Evolutionary conservation across 2,113 vertebrate species (phyloP).

Genomic region (Dipodomys ordii): DNA sequence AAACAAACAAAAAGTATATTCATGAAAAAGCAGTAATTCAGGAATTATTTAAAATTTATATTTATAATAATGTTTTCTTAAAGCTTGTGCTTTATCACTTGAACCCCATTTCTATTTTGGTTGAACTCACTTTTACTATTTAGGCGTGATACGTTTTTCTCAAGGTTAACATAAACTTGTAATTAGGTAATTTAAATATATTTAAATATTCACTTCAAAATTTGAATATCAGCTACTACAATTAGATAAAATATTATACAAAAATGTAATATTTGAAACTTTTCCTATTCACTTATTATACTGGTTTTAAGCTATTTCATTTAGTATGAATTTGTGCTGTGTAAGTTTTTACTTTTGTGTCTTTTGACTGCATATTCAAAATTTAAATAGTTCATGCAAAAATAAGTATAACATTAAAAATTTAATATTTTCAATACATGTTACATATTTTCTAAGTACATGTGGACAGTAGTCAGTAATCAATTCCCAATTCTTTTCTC

Average conservation of each 20-base stretch:
- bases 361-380: not conserved
- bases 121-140: conserved; percentile 43
- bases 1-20: not conserved
- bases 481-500: conserved; percentile 43
- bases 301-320: not conserved
- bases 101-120: too few relatives aligned
- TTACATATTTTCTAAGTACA: not conserved
- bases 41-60: not conserved
- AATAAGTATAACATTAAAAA: conserved; percentile 43
- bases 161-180: not conserved
- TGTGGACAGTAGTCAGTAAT: not conserved
- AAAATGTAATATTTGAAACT: not conserved
- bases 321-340: not conserved
- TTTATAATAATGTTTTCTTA: not conserved
- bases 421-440: not conserved
- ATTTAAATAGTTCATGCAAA: not conserved
- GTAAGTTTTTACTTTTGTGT: not conserved
- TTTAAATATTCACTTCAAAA: not conserved
- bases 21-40: not conserved
- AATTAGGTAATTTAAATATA: not conserved
- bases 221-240: not conserved
- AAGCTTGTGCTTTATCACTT: too few relatives aligned
- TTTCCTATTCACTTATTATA: not conserved
- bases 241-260: conserved; percentile 23
- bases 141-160: not conserved